Evolutionary conservation across 1,140 invertebrate species (phyloP).

Genomic region (Drosophila oshimai): DNA sequence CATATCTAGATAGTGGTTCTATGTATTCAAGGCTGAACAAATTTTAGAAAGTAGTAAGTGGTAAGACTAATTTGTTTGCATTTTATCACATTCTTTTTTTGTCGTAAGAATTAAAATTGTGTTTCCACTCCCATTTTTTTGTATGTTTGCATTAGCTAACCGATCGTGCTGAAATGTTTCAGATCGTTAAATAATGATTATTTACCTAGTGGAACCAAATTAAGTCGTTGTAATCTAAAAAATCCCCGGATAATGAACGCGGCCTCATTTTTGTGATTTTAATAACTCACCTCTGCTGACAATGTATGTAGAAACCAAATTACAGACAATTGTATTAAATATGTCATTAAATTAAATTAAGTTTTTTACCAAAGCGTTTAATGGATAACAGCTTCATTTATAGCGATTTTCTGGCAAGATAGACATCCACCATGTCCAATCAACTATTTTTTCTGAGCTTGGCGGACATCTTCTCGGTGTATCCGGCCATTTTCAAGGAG

Average conservation of each 20-base stretch:
- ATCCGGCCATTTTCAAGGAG: conserved; percentile 80
- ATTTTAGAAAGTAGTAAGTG: too few species aligned
- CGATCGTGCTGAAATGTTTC: conserved; percentile 9
- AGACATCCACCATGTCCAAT: conserved; percentile 53
- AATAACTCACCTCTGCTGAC: neutral
- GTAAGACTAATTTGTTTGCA: too few species aligned
- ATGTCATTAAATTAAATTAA: too few species aligned
- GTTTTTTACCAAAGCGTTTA: too few species aligned
- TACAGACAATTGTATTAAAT: too few species aligned
- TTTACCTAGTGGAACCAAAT: neutral
- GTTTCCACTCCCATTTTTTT: neutral
- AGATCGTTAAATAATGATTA: neutral
- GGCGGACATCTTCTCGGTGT: conserved; percentile 82
- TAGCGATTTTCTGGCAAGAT: too few species aligned
- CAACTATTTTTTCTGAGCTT: conserved; percentile 78
- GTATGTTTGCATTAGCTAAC: neutral
- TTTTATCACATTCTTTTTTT: too few species aligned
- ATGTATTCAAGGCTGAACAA: too few species aligned
- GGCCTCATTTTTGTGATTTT: neutral
- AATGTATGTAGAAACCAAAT: too few species aligned
- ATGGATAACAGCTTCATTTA: too few species aligned
- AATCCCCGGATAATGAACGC: neutral
- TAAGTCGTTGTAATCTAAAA: neutral
- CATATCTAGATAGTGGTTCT: too few species aligned
- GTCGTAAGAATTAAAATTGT: too few species aligned